Evolutionary conservation across 92 coral and sea anemone species (phyloP).

Genomic region (Epizoanthus ramosus): DNA sequence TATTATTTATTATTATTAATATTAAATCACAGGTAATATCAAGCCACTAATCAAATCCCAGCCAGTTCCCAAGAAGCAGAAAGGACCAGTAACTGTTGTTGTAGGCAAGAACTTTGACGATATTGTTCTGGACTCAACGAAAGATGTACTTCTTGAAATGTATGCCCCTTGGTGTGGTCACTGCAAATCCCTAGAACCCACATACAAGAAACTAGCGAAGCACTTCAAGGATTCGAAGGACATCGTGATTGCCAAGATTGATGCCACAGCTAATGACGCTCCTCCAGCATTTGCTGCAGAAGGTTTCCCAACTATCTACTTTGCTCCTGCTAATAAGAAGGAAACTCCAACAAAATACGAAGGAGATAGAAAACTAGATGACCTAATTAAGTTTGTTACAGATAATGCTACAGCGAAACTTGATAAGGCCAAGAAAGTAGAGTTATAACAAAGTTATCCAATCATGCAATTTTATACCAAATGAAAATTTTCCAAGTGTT

Average conservation of each 20-base stretch:
- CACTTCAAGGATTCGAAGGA: conserved; percentile 77
- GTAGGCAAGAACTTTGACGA: conserved; percentile 93
- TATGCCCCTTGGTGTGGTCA: conserved; percentile 98
- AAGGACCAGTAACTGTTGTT: conserved; percentile 88
- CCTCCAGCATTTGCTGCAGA: conserved; percentile 74
- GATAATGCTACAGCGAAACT: conserved; percentile 82
- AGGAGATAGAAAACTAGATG: conserved; percentile 80
- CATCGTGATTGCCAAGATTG: conserved; percentile 92
- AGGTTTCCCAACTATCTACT: conserved; percentile 87
- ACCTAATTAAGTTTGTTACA: conserved; percentile 77
- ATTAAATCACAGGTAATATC: conserved; percentile 63
- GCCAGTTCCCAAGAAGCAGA: conserved; percentile 85
- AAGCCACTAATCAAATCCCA: conserved; percentile 90
- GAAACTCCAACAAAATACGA: conserved; percentile 82
- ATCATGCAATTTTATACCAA: no score
- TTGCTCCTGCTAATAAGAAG: conserved; percentile 84
- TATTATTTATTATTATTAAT: no score
- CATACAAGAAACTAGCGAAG: conserved; percentile 85
- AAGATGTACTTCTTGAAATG: conserved; percentile 93
- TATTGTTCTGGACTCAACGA: conserved; percentile 80
- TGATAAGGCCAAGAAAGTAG: conserved; percentile 75
- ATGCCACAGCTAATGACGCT: conserved; percentile 87
- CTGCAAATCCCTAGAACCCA: conserved; percentile 85
- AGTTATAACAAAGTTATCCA: conserved; percentile 52
- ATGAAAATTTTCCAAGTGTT: neutral